Base-by-base conservation (phyloP, 2,113 vertebrate genomes). In the Antennarius striatus region DNA sequence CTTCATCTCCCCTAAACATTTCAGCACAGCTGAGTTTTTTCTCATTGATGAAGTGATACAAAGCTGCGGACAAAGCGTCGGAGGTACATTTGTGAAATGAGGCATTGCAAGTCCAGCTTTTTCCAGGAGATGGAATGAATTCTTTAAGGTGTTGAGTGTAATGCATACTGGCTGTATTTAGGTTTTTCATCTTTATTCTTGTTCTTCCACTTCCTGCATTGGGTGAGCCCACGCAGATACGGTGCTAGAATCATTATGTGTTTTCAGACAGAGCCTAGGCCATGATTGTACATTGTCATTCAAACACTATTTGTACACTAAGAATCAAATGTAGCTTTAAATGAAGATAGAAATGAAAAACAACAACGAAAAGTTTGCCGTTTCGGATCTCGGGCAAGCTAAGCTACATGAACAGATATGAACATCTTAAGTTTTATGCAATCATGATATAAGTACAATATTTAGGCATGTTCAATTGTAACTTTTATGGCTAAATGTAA, bases 71-170 rank as follows among this genome's bases (percentile, higher is more conserved):
- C 63, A 22, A 87, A 84, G 64, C 73, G 77, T 84, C 73, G 79
- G 77, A 89, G 83, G 83, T 83, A 84, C 84, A 81, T 88, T 88
- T 86, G 88, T 77, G 86, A 88, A 91, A 93, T 92, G 90, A 91
- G 84, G 81, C 84, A 61, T 88, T 82, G 63, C 82, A 82, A 80
- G 87, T 90, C 91, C 91, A 81, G 85, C 72, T 90, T 87, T 22
- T 85, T 86, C 66, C 68, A 63, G 57, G 67, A 74, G 78, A 75
- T 56, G 43, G 75, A 74, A 82, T 73, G 67, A 84, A 84, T 89
- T 88, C 77, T 87, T 90, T 88, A 79, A 87, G 89, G 84, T 89
- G 68, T 72, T 78, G 75, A 79, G 16, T 14, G 15, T 9, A 49
- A 49, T 49, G 6, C 5, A 15, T 49, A 15, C 47, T n/a, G 47